Evolutionary conservation across 1,140 invertebrate genomes (phyloP).

Genomic region (Drosophila sturtevanti): DNA sequence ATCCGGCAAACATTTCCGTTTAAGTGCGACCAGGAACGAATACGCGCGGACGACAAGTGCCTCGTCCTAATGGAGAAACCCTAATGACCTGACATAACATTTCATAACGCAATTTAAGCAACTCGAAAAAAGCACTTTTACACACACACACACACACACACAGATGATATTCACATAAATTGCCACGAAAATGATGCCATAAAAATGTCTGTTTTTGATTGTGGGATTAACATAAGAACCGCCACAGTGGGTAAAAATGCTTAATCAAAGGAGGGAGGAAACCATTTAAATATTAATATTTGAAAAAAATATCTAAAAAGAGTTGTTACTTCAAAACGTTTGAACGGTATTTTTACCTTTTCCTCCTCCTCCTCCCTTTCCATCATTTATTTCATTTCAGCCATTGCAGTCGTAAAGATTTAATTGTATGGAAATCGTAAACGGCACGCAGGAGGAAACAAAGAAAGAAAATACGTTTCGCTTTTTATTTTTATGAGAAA

Average conservation of each 20-base stretch:
- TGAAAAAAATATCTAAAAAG: neutral
- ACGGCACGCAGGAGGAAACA: slow-evolving; percentile 62
- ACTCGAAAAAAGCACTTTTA: slow-evolving; percentile 23
- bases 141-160: neutral
- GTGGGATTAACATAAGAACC: slow-evolving; percentile 56
- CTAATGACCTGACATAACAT: slow-evolving; percentile 76
- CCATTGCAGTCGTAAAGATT: slow-evolving; percentile 68
- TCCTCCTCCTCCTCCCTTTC: neutral
- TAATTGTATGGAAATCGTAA: slow-evolving; percentile 81
- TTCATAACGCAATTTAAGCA: slow-evolving; percentile 76
- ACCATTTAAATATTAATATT: neutral
- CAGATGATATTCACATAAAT: neutral
- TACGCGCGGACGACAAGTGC: neutral
- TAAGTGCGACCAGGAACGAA: slow-evolving; percentile 17
- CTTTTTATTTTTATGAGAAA: slow-evolving; percentile 52
- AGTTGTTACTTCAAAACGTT: neutral
- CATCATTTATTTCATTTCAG: neutral
- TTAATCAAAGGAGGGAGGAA: too few species aligned
- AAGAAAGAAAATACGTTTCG: slow-evolving; percentile 49
- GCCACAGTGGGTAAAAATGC: neutral
- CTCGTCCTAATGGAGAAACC: slow-evolving; percentile 56
- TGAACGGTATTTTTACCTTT: neutral
- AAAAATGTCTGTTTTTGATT: slow-evolving; percentile 35
- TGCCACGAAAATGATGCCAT: neutral
- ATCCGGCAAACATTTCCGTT: slow-evolving; percentile 71